Evolutionary conservation across 1,140 invertebrate species (phyloP).

Genomic region (Aphis gossypii): DNA sequence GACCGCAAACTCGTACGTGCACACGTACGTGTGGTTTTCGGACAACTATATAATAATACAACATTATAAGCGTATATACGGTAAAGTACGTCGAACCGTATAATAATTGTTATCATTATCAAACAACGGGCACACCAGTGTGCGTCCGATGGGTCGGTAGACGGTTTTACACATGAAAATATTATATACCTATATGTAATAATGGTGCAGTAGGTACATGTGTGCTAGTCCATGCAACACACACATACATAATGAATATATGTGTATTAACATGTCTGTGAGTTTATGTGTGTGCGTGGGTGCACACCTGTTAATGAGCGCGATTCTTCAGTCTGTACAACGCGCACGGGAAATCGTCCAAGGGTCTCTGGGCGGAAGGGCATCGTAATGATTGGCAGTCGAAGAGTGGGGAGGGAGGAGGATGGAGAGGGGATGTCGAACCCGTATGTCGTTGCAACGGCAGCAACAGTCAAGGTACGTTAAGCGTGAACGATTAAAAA

Average conservation of each 20-base stretch:
- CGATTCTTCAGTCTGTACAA: constrained; percentile 24
- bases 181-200: not conserved
- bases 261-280: not conserved
- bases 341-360: not conserved
- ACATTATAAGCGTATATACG: not conserved
- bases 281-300: not conserved
- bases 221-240: not conserved
- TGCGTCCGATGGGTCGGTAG: not conserved
- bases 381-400: not conserved
- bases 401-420: not conserved
- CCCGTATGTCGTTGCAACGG: not conserved
- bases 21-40: constrained; percentile 37
- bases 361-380: not conserved
- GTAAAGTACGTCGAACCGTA: constrained; percentile 40
- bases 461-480: constrained; percentile 26
- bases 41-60: constrained; percentile 18
- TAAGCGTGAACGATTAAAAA: constrained; percentile 7
- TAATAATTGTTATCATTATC: constrained; percentile 34
- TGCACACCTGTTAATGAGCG: constrained; percentile 51
- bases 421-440: not conserved
- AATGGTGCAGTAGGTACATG: not conserved
- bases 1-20: not conserved
- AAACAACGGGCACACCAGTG: not conserved
- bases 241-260: not conserved
- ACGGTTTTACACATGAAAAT: not conserved